Evolutionary conservation across 2,113 vertebrate genomes (phyloP).

Genomic region (Indicator maculatus): DNA sequence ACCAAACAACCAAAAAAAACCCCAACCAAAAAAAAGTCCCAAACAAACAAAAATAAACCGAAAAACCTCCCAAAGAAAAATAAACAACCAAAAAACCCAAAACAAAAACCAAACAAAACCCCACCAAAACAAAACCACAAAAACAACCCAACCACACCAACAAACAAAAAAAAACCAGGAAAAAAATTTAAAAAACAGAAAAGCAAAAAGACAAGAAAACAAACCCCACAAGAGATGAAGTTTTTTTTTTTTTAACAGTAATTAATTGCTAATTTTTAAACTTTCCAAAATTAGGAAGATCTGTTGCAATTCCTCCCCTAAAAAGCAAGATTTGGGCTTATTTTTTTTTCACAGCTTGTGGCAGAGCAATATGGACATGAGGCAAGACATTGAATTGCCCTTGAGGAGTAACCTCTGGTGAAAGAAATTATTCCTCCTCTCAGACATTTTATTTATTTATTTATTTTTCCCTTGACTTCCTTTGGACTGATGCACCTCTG

Average conservation of each 20-base stretch:
- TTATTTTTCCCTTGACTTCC: neutral
- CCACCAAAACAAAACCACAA: neutral
- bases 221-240: neutral
- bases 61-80: no score
- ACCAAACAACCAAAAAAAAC: no score
- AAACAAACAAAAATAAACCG: no score
- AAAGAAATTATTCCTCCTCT: neutral
- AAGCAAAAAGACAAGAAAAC: neutral
- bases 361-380: neutral
- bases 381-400: conserved; percentile 4
- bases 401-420: conserved; percentile 22
- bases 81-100: neutral
- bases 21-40: no score
- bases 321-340: neutral
- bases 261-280: neutral
- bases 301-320: neutral
- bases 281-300: neutral
- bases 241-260: neutral
- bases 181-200: neutral
- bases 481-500: neutral
- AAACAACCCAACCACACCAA: neutral
- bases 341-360: neutral
- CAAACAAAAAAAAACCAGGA: no score
- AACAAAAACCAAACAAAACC: neutral
- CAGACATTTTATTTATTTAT: neutral